phyloP scores from a whole-genome alignment of 2,888 invertebrate genomes.

The Conops quadrifasciatus region DNA sequence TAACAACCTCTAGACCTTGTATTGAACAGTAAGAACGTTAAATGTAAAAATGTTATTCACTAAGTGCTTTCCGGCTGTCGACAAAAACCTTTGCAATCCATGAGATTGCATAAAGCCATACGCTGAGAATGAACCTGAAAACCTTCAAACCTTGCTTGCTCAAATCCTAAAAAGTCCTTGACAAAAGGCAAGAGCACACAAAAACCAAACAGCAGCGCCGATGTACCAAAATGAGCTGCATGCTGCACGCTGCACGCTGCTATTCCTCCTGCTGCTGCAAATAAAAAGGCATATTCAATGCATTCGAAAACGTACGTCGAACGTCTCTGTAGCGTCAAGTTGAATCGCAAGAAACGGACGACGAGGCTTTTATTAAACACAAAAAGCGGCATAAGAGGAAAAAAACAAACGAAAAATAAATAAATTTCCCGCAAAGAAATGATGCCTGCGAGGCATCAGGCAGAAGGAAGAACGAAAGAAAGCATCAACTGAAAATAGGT shows the following conservation, averaged over 20 bases:
- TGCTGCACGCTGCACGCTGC: constrained; percentile 1
- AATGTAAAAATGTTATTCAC: too few relatives aligned
- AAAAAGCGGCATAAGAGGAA: background rate
- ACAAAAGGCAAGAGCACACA: background rate
- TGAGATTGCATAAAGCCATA: too few relatives aligned
- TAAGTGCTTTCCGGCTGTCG: too few relatives aligned
- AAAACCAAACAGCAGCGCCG: constrained; percentile 4
- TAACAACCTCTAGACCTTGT: background rate
- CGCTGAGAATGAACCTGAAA: background rate
- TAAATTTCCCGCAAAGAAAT: too few relatives aligned
- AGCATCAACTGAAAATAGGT: background rate
- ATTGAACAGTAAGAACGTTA: too few relatives aligned
- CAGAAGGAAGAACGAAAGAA: background rate
- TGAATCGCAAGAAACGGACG: background rate
- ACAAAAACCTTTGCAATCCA: too few relatives aligned
- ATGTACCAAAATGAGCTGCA: constrained; percentile 9
- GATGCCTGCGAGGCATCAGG: background rate
- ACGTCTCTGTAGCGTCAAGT: background rate
- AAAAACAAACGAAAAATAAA: background rate
- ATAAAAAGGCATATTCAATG: constrained; percentile 22
- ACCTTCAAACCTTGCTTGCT: constrained; percentile 3
- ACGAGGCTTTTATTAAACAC: background rate
- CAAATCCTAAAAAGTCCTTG: constrained; percentile 26
- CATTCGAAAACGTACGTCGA: background rate
- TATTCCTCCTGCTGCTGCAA: background rate